phyloP scores from a whole-genome alignment of 1,140 invertebrate species.

The Eumeta japonica region DNA sequence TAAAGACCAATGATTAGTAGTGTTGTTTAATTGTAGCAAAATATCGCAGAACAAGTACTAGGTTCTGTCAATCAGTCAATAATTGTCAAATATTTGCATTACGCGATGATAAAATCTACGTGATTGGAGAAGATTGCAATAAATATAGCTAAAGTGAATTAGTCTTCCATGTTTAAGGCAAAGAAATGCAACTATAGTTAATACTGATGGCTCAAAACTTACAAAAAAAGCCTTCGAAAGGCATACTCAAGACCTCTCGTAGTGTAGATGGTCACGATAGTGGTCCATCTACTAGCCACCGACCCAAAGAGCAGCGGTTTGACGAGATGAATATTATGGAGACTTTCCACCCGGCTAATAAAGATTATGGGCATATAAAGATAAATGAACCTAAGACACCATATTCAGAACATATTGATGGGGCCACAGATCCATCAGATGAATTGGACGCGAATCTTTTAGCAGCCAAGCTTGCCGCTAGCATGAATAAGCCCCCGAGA shows the following conservation, averaged over 20 bases:
- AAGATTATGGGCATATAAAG: conserved; percentile 99
- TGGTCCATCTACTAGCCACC: conserved; percentile 54
- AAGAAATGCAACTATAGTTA: background rate
- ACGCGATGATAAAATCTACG: no score
- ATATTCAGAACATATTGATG: conserved; percentile 71
- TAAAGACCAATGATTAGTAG: no score
- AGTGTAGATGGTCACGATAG: conserved; percentile 63
- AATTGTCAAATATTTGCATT: no score
- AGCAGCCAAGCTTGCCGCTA: conserved; percentile 68
- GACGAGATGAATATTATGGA: conserved; percentile 99
- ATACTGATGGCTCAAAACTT: conserved; percentile 51
- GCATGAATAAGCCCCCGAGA: conserved; percentile 50
- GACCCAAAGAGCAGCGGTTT: conserved; percentile 85
- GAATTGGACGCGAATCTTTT: conserved; percentile 75
- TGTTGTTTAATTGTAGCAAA: no score
- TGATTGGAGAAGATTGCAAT: no score
- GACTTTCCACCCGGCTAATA: conserved; percentile 95
- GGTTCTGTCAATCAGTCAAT: no score
- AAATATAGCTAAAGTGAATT: no score
- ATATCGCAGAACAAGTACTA: no score
- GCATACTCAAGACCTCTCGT: conserved; percentile 88
- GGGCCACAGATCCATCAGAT: conserved; percentile 69
- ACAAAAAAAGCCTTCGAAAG: conserved; percentile 79
- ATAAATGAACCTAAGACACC: conserved; percentile 98
- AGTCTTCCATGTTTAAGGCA: no score